A percentile compares a stretch with the other conserved stretches of the same genome.
phyloP scores from a whole-genome alignment of 2,888 invertebrate genomes.

The Adineta ricciae region DNA sequence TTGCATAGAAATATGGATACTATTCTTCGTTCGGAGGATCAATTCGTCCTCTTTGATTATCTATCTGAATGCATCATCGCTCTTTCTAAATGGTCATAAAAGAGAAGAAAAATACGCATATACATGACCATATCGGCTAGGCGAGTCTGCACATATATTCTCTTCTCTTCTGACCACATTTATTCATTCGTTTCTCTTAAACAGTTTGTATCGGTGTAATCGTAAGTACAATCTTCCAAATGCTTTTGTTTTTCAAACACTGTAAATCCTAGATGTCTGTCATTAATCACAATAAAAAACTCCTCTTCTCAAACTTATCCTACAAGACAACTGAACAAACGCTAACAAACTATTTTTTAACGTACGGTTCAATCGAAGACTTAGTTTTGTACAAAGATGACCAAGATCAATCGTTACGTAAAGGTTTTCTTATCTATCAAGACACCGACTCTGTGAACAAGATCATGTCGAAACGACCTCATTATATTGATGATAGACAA shows the following conservation, averaged over 20 bases:
- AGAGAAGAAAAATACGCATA: background rate
- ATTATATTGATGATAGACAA: conserved; percentile 14
- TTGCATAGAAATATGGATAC: background rate
- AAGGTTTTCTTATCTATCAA: background rate
- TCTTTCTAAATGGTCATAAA: background rate
- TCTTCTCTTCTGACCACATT: background rate
- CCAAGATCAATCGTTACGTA: conserved; percentile 7
- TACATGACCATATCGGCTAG: background rate
- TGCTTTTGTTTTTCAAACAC: background rate
- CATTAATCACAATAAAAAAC: background rate
- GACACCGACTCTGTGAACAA: background rate
- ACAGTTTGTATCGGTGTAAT: background rate
- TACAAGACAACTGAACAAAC: background rate
- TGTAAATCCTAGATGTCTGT: no score
- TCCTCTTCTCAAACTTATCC: background rate
- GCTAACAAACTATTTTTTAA: background rate
- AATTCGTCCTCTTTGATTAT: background rate
- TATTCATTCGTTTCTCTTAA: background rate
- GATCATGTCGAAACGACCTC: background rate
- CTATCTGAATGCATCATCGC: background rate
- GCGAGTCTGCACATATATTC: background rate
- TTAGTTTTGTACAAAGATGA: conserved; percentile 7
- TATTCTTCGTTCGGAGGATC: background rate
- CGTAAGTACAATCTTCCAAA: background rate
- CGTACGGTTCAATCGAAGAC: background rate